Conservation (phyloP, 1,140 invertebrate species). For the Telenomus remus region DNA sequence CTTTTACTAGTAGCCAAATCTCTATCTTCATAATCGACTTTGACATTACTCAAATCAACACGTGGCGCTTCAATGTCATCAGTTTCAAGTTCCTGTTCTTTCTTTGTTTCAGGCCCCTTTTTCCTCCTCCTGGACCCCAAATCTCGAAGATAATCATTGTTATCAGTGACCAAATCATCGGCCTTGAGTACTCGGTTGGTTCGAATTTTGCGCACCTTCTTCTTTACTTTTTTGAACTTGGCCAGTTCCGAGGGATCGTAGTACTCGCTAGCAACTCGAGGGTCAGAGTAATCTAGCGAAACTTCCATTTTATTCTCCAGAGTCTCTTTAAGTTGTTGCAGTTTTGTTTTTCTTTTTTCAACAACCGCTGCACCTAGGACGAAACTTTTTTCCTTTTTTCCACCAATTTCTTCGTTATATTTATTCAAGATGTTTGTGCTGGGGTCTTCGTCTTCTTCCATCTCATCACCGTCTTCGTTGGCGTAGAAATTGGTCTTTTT, state of each 20-base stretch:
- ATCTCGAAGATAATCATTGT: slow-evolving; percentile 74
- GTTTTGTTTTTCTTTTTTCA: slow-evolving; percentile 72
- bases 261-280: slow-evolving; percentile 90
- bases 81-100: slow-evolving; percentile 70
- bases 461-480: slow-evolving; percentile 88
- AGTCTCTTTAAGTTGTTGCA: slow-evolving; percentile 77
- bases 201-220: slow-evolving; percentile 81
- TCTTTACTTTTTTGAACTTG: slow-evolving; percentile 95
- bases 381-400: slow-evolving; percentile 86
- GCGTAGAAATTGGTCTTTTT: slow-evolving; percentile 88
- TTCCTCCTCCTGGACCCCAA: slow-evolving; percentile 75
- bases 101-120: slow-evolving; percentile 65
- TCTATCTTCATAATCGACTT: slow-evolving; percentile 85
- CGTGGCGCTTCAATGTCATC: slow-evolving; percentile 77
- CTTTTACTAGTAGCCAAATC: slow-evolving; percentile 85
- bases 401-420: slow-evolving; percentile 97
- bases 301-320: slow-evolving; percentile 85
- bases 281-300: slow-evolving; percentile 80
- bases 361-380: slow-evolving; percentile 81
- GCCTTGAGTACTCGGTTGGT: slow-evolving; percentile 76
- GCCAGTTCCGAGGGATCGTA: slow-evolving; percentile 87
- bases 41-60: slow-evolving; percentile 78
- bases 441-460: slow-evolving; percentile 84
- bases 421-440: slow-evolving; percentile 85
- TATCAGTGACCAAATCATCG: slow-evolving; percentile 76